Conservation (phyloP, 2,888 invertebrate species). For the Machimus atricapillus region DNA sequence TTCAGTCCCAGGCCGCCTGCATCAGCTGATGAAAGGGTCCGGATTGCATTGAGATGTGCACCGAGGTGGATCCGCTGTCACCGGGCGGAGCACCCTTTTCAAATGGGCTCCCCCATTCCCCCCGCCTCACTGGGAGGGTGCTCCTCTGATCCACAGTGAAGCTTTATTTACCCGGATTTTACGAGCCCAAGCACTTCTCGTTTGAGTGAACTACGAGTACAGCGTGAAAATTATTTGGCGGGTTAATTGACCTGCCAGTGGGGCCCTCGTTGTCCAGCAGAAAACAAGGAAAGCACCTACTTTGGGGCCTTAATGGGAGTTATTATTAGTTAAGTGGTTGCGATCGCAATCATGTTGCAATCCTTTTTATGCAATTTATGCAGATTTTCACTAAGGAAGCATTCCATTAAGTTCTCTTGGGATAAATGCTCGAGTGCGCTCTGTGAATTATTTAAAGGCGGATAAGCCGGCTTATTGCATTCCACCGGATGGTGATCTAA, state of each 20-base stretch:
- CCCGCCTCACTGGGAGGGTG: not conserved
- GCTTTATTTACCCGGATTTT: not conserved
- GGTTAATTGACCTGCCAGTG: not conserved
- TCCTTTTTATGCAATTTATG: not conserved
- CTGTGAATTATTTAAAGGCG: not conserved
- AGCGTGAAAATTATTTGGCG: not conserved
- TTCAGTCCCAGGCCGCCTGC: not conserved
- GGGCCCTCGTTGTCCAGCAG: not conserved
- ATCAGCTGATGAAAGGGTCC: not conserved
- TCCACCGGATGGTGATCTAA: not conserved
- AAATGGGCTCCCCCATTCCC: not conserved
- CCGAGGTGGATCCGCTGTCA: not conserved
- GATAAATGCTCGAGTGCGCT: not conserved
- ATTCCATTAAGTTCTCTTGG: not conserved
- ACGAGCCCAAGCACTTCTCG: not conserved
- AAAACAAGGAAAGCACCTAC: not conserved
- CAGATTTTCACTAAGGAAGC: not conserved
- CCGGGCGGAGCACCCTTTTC: not conserved
- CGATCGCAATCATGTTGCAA: not conserved
- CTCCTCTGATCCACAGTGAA: not conserved
- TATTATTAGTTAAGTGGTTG: not conserved
- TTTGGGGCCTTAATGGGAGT: not conserved
- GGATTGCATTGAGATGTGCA: not conserved
- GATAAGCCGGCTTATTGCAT: not conserved
- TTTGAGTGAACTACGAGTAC: not conserved